Conservation (phyloP, 2,797 vertebrate species). For the Rhinatrema bivittatum region DNA sequence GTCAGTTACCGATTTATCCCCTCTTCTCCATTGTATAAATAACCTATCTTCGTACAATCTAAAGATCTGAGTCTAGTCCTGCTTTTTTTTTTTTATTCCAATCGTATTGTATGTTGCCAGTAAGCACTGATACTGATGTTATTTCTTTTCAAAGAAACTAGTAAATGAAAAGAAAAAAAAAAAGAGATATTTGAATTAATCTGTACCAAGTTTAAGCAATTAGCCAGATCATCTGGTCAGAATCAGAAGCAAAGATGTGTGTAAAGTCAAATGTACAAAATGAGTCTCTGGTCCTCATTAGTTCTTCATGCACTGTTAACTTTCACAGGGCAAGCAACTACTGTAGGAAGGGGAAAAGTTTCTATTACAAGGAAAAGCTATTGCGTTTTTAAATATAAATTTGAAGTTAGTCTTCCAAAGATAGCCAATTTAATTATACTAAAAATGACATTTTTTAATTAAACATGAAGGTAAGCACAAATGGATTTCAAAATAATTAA, state of each 20-base stretch:
- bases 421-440: slow-evolving; percentile 94
- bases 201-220: slow-evolving; percentile 40
- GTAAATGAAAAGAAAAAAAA: no score
- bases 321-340: slow-evolving; percentile 59
- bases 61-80: no score
- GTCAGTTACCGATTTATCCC: no score
- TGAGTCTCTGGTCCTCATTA: slow-evolving; percentile 37
- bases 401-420: slow-evolving; percentile 73
- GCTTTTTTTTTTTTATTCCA: no score
- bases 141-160: no score
- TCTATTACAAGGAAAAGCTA: slow-evolving; percentile 56
- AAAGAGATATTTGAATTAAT: slow-evolving; percentile 49
- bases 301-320: slow-evolving; percentile 58
- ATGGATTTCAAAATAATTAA: slow-evolving; percentile 95
- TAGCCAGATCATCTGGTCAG: slow-evolving; percentile 49
- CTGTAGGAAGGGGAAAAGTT: slow-evolving; percentile 68
- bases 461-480: slow-evolving; percentile 94
- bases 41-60: no score
- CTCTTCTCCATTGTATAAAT: no score
- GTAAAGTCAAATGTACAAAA: slow-evolving; percentile 55
- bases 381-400: slow-evolving; percentile 60
- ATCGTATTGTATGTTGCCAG: no score
- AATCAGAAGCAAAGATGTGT: slow-evolving; percentile 42
- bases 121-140: no score
- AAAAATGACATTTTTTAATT: slow-evolving; percentile 97